Conservation (phyloP, 35 echinoderm and acorn worm genomes). For the Ophioderma brevispina region DNA sequence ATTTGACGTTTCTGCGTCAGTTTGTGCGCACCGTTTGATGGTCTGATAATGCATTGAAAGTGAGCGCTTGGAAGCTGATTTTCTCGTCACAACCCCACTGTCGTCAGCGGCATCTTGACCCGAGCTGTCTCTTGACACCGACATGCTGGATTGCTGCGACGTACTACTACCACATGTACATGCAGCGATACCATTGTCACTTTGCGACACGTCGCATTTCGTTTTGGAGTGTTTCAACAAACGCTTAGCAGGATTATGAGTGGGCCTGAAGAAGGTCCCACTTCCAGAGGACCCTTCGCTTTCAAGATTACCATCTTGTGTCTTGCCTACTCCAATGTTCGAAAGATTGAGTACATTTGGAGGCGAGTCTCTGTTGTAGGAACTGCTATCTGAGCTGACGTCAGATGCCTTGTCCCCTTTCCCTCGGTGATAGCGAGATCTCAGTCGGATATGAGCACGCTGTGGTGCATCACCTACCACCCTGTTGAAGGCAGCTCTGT, state of each 20-base stretch:
- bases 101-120: neutral
- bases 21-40: neutral
- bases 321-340: neutral
- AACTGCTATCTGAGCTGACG: neutral
- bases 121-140: neutral
- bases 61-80: neutral
- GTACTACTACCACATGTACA: neutral
- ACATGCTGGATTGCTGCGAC: neutral
- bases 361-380: neutral
- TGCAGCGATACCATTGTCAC: neutral
- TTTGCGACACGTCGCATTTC: neutral
- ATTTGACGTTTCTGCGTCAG: neutral
- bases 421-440: neutral
- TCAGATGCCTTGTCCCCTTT: neutral
- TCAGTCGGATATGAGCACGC: conserved; percentile 27
- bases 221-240: neutral
- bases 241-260: neutral
- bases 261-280: neutral
- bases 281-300: neutral
- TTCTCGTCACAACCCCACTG: neutral
- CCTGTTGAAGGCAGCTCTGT: conserved; percentile 21
- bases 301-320: neutral
- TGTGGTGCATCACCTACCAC: conserved; percentile 26
- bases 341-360: neutral
- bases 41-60: neutral